Conservation (phyloP, 2,113 vertebrate genomes). For the Sapajus apella region DNA sequence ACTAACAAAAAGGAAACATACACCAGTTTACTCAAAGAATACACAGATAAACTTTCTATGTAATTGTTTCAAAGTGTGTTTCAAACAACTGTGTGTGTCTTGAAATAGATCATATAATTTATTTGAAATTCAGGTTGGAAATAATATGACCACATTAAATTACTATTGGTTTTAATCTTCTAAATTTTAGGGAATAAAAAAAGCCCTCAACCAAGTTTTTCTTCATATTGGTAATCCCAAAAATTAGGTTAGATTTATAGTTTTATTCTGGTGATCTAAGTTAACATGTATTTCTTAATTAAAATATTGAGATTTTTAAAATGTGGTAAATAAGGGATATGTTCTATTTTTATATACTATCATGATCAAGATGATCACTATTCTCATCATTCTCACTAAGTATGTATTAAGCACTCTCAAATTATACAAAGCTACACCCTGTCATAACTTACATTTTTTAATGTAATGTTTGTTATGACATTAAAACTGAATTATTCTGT, state of each 20-base stretch:
- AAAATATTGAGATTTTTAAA: background rate
- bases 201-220: background rate
- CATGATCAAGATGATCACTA: background rate
- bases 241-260: background rate
- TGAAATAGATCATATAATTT: background rate
- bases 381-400: background rate
- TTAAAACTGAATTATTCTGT: background rate
- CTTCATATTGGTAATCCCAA: background rate
- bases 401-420: background rate
- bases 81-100: background rate
- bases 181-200: background rate
- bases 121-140: constrained; percentile 13
- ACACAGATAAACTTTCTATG: background rate
- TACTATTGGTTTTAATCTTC: background rate
- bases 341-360: background rate
- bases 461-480: background rate
- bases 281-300: background rate
- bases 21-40: background rate
- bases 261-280: background rate
- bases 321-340: background rate
- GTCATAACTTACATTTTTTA: background rate
- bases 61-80: background rate
- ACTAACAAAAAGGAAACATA: background rate
- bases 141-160: background rate
- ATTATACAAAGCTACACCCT: background rate